These are phyloP conservation scores for Hafferia zeledoni DNA, from an alignment of 2,797 vertebrate genomes.

Conservation along the genomic window DNA sequence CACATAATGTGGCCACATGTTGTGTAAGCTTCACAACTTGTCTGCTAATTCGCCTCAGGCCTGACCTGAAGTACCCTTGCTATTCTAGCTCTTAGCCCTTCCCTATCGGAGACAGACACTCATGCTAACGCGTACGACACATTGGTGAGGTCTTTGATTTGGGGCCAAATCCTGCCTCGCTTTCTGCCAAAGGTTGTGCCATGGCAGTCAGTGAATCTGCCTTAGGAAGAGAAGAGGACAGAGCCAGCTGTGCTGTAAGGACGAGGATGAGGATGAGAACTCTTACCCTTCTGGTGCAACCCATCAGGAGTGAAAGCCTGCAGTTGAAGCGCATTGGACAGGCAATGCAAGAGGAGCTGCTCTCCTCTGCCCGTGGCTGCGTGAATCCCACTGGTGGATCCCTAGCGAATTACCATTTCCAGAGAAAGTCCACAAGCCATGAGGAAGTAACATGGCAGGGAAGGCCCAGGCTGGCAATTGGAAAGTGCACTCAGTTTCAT, in stretches of 20 bases:
- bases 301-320: rapidly evolving
- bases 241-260: background rate
- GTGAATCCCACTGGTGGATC: background rate
- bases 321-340: rapidly evolving
- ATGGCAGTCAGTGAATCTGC: background rate
- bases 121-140: background rate
- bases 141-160: background rate
- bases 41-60: slow-evolving; percentile 66
- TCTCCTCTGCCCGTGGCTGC: background rate
- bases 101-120: background rate
- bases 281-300: background rate
- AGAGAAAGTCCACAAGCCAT: background rate
- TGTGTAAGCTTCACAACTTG: slow-evolving; percentile 70
- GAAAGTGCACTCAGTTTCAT: background rate
- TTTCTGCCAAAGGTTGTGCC: background rate
- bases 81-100: slow-evolving; percentile 36
- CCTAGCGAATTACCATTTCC: background rate
- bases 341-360: background rate
- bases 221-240: background rate
- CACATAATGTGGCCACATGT: slow-evolving; percentile 69
- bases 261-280: background rate
- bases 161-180: background rate
- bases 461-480: background rate
- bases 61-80: slow-evolving; percentile 68
- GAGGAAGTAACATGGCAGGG: background rate